Base-by-base conservation (phyloP, 2,113 vertebrate genomes). In the Prunella himalayana region DNA sequence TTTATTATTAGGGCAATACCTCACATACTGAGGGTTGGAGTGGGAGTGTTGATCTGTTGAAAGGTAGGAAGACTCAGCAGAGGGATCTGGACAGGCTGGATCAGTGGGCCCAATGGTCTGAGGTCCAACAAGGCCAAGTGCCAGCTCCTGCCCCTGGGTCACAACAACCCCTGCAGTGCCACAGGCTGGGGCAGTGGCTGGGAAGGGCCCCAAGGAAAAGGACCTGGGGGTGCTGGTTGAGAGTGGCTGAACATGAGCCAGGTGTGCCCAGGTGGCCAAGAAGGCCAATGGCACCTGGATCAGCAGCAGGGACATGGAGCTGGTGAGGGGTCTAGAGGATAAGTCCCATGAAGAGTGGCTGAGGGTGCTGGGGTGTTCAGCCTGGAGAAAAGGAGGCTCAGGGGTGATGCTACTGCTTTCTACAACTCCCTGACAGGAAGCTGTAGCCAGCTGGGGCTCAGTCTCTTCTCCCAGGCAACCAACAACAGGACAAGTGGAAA, bases 161-260 rank as follows among this genome's bases (percentile, higher is more conserved):
- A 68, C 78, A 88, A 10, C 14, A 25, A 41, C 3, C 39, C 86
- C 69, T 45, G 77, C 45, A 75, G 61, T 4, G 24, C 78, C 7
- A 2, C 69, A 75, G 77, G 20, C 61, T 82, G 53, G 53, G 69
- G 9, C 28, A 45, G 60, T 1, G 39, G 15, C 53, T 75, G 76
- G 9, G 27, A 80, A 50, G 31, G 17, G 15, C 42, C 3, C 0
- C 0, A 1, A 7, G 18, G 42, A 25, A 42, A 72, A 50, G 50
- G 31, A 31, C 50, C 50, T 50, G 59, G 35, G 41, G 42, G 21
- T 57, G 50, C 35, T 42, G 57, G 2, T 1, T 27, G 33, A 24
- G 11, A 73, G 37, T 6, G 42, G 8, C 27, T 73, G 77, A 57
- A 57, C 66, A 42, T 0, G 42, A 72, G 35, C 50, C 76, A 71